Evolutionary conservation across 2,888 invertebrate species (phyloP), one percentile per base, ranked within the genome.

Genomic region (Hydropsyche betteni): DNA sequence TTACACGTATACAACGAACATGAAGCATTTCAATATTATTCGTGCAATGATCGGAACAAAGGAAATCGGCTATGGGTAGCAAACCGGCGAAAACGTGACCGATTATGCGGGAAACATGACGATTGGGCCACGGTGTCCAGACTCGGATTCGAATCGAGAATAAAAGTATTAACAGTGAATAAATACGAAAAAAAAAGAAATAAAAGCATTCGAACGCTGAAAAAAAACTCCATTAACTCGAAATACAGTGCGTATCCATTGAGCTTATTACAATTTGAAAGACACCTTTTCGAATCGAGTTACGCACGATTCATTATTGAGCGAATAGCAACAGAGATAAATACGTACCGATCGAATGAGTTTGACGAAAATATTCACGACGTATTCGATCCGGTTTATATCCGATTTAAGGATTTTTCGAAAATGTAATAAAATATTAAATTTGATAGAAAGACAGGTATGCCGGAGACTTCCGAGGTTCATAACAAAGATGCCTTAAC

Each of bases 61-160:
- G 72, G 72, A 72, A 72, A 72, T 70, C 55, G 70, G 55, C 70
- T 70, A 70, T 72, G 72, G 72, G 58, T 58, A 72, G 61, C 72
- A 72, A 72, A 72, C 72, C 72, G 72, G 72, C 72, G 58, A 72
- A 72, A 72, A 72, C 72, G 72, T 72, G 72, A 72, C 72, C 72
- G 72, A 72, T 72, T 72, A 72, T 61, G 55, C 55, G 55, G 58
- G 72, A 72, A 72, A 72, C 72, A 72, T 72, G 72, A 36, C 55
- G 72, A 72, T 72, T 64, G 52, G 70, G 53, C 55, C 34, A 52
- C 24, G 58, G 58, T 58, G 58, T 44, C 44, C 44, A 44, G 44
- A 58, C 24, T 58, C 58, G 58, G 58, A 58, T 58, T 58, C 64
- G 64, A 64, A 64, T 64, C 64, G 64, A 64, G 64, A 55, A 16